Evolutionary conservation across 2,888 invertebrate genomes (phyloP), one percentile per base, ranked within the genome.

Genomic region (Drosophila fungiperda): DNA sequence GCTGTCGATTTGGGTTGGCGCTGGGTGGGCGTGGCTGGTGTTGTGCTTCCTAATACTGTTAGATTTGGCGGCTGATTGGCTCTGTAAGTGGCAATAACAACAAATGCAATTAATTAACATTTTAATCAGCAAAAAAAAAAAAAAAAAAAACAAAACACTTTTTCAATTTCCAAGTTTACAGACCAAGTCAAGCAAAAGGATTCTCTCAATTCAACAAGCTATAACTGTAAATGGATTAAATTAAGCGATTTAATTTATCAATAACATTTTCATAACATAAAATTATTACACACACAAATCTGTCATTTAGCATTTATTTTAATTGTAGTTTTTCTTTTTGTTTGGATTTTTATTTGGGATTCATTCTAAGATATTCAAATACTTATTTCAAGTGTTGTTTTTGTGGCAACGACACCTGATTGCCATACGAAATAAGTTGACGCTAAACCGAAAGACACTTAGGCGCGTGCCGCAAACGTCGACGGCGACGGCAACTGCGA

Each of bases 11-110:
- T 80, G 20, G 83, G 81, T 52, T 84, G 90, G 42, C 89, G 84
- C 49, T 70, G 48, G 62, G 73, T 83, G 76, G 83, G 78, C 78
- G 85, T 82, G 72, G 73, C 63, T 45, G 79, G 68, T 58, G 83
- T 68, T 64, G 84, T 71, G 64, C 66, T 84, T 76, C 90, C 85
- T 92, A 93, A 92, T 92, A 93, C 93, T 92, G 93, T 87, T 91
- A 92, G 77, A 87, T 92, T 92, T 79, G 90, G 85, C 76, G 92
- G 91, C 84, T 92, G 92, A 78, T 87, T 87, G 76, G 91, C 87
- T 73, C 92, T 92, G 87, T 11, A 91, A 88, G 35, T 20, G 7
- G 38, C 8, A 38, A 38, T 23, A 35, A 26, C 23, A 23, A 15
- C 15, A 45, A 40, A n/a, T n/a, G n/a, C n/a, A 42, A 40, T 29